Conservation (phyloP, 2,888 invertebrate genomes). For the Dendrolimus pini region DNA sequence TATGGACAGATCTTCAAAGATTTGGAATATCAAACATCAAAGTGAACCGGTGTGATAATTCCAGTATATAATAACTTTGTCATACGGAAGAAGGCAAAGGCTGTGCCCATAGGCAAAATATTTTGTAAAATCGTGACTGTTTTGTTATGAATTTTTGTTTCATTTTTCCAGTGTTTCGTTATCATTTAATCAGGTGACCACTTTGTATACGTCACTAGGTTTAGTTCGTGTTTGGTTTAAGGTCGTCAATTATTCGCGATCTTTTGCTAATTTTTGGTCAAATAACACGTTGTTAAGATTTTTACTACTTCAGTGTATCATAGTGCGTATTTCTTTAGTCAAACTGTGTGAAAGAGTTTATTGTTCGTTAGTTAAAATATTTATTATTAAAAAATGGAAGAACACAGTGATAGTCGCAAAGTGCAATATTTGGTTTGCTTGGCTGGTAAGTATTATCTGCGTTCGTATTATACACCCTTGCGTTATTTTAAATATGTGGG, state of each 20-base stretch:
- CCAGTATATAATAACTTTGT: no score
- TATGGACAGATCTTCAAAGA: no score
- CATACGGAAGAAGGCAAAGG: not conserved
- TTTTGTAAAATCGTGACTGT: not conserved
- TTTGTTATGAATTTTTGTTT: not conserved
- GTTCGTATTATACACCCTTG: no score
- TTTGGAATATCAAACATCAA: no score
- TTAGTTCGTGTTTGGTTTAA: conserved; percentile 11
- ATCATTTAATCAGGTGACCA: conserved; percentile 50
- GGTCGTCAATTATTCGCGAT: conserved; percentile 16
- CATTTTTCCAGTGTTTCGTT: not conserved
- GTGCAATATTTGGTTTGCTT: conserved; percentile 27
- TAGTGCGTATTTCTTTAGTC: not conserved
- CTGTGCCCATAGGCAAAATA: not conserved
- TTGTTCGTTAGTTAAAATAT: not conserved
- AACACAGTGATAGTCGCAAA: conserved; percentile 16
- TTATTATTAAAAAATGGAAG: conserved; percentile 15
- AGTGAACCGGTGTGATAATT: no score
- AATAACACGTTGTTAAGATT: conserved; percentile 11
- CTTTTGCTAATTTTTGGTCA: conserved; percentile 17
- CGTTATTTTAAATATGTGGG: no score
- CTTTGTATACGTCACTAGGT: not conserved
- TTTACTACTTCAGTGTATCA: not conserved
- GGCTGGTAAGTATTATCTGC: conserved; percentile 20
- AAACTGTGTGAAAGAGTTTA: conserved; percentile 1